Evolutionary conservation across 2,113 vertebrate genomes (phyloP).

Genomic region (Saccopteryx leptura): DNA sequence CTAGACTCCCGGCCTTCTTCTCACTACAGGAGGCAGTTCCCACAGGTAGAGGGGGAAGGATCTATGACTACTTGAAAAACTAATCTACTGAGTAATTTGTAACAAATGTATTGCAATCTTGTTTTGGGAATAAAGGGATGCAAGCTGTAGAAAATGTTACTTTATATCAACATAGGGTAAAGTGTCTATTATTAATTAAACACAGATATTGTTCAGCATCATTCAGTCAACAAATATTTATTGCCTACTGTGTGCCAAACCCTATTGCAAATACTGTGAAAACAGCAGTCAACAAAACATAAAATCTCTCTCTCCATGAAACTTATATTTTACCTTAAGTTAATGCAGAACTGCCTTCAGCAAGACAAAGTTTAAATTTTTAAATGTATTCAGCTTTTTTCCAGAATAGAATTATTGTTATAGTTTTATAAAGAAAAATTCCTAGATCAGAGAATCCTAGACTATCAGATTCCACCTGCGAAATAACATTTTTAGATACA

Average conservation of each 20-base stretch:
- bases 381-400: not conserved
- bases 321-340: not conserved
- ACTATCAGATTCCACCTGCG: not conserved
- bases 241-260: not conserved
- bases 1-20: not conserved
- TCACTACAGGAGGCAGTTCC: not conserved
- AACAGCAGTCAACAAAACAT: not conserved
- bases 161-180: not conserved
- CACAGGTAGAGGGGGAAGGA: not conserved
- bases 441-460: not conserved
- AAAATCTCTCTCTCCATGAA: not conserved
- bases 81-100: not conserved
- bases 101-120: not conserved
- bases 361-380: not conserved
- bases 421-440: not conserved
- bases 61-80: not conserved
- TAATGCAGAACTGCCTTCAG: not conserved
- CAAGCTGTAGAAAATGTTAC: conserved; percentile 1
- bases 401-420: not conserved
- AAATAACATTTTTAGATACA: not conserved
- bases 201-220: not conserved
- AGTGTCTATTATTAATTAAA: not conserved
- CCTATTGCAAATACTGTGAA: not conserved
- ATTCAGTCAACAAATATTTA: not conserved
- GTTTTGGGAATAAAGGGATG: not conserved